phyloP scores from a whole-genome alignment of 2,797 vertebrate genomes.

The Gambusia yucatana region DNA sequence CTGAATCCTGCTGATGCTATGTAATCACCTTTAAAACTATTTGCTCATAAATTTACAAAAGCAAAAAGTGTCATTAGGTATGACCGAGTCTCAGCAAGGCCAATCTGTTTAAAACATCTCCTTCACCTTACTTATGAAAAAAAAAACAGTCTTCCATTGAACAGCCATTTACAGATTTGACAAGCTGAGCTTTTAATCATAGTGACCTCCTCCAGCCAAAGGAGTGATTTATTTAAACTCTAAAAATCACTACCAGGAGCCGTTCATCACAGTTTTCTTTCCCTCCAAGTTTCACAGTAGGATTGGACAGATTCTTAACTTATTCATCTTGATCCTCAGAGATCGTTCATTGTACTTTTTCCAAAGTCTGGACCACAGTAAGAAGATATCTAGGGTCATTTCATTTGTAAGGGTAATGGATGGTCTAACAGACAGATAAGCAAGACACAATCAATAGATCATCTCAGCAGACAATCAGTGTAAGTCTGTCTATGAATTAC shows the following conservation, averaged over 20 bases:
- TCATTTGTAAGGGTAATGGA: constrained; percentile 11
- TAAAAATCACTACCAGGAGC: constrained; percentile 20
- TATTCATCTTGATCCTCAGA: constrained; percentile 24
- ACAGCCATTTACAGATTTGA: constrained; percentile 15
- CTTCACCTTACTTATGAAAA: constrained; percentile 2
- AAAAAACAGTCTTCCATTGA: constrained; percentile 5
- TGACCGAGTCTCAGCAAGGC: not conserved
- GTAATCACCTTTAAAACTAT: constrained; percentile 25
- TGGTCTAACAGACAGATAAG: constrained; percentile 21
- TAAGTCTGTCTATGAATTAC: constrained; percentile 22
- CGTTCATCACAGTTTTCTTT: constrained; percentile 16
- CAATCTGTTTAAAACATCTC: constrained; percentile 2
- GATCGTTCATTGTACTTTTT: constrained; percentile 16
- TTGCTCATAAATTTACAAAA: not conserved
- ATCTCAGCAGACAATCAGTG: constrained; percentile 16
- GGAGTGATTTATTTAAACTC: constrained; percentile 34
- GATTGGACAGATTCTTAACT: constrained; percentile 22
- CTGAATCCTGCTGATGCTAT: constrained; percentile 22
- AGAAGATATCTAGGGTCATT: constrained; percentile 5
- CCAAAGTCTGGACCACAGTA: constrained; percentile 9
- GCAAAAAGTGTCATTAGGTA: not conserved
- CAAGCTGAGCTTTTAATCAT: constrained; percentile 39
- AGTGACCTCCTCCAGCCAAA: constrained; percentile 8
- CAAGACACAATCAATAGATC: constrained; percentile 39
- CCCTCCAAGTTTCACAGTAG: constrained; percentile 25